Evolutionary conservation across 1,140 invertebrate genomes (phyloP).

Genomic region (Aphelenchoides avenae): DNA sequence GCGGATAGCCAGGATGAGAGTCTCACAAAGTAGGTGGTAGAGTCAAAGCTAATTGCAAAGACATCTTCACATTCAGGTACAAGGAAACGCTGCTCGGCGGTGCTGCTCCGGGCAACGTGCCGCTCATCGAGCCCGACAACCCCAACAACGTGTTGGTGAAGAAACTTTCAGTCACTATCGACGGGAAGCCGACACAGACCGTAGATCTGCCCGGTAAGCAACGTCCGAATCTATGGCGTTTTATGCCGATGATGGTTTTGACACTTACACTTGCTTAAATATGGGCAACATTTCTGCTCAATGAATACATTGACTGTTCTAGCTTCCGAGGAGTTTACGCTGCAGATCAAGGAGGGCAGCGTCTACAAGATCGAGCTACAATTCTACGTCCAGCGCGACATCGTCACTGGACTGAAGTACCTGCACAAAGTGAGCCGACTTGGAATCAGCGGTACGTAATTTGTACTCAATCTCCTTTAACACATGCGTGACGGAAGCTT

Average conservation of each 20-base stretch:
- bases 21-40: constrained; percentile 70
- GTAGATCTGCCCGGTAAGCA: constrained; percentile 78
- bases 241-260: no score
- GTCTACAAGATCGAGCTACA: constrained; percentile 90
- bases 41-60: no score
- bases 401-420: constrained; percentile 94
- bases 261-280: no score
- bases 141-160: constrained; percentile 42
- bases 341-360: constrained; percentile 89
- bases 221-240: no score
- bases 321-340: constrained; percentile 63
- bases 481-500: no score
- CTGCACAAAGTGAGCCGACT: constrained; percentile 86
- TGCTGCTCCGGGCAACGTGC: constrained; percentile 53
- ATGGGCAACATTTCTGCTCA: background rate
- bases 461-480: constrained; percentile 14
- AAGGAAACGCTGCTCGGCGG: constrained; percentile 84
- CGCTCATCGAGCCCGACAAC: constrained; percentile 51
- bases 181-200: constrained; percentile 76
- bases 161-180: constrained; percentile 70
- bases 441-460: constrained; percentile 65
- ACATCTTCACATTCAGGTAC: no score
- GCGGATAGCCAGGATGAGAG: constrained; percentile 93
- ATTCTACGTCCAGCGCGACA: constrained; percentile 94
- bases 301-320: background rate